phyloP scores from a whole-genome alignment of 2,888 invertebrate species.

The Gymnoscelis rufifasciata region DNA sequence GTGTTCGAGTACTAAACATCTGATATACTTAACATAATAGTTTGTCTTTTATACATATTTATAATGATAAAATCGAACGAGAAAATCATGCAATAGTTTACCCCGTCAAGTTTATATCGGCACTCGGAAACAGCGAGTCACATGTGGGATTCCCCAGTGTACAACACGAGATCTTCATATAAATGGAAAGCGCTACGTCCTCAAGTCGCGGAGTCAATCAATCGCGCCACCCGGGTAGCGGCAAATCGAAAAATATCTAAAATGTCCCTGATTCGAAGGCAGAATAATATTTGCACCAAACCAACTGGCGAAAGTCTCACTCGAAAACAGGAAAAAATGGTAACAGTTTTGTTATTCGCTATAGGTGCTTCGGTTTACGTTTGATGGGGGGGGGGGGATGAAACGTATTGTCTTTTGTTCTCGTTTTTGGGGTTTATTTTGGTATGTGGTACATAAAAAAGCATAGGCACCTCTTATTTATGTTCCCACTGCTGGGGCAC shows the following conservation, averaged over 20 bases:
- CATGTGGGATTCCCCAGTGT: conserved; percentile 36
- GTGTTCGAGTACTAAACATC: too few species aligned
- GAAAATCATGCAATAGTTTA: background rate
- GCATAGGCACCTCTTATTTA: too few species aligned
- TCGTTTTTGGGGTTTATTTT: too few species aligned
- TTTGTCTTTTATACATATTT: too few species aligned
- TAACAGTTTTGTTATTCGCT: background rate
- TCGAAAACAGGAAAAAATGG: conserved; percentile 2
- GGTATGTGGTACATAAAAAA: too few species aligned
- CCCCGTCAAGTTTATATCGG: background rate
- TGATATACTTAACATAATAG: too few species aligned
- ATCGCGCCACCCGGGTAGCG: conserved; percentile 61
- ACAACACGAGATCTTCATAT: conserved; percentile 61
- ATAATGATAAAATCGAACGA: too few species aligned
- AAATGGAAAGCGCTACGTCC: conserved; percentile 61
- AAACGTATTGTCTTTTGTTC: background rate
- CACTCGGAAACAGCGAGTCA: conserved; percentile 16
- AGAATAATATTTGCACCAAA: conserved; percentile 4
- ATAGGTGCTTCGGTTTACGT: background rate
- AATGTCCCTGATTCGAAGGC: conserved; percentile 47
- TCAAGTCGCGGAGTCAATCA: conserved; percentile 60
- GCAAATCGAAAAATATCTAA: conserved; percentile 65
- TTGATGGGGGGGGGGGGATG: background rate
- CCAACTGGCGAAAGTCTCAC: conserved; percentile 1
- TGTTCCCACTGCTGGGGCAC: too few species aligned